Evolutionary conservation across 2,113 vertebrate genomes (phyloP).

Genomic region (Natator depressus): DNA sequence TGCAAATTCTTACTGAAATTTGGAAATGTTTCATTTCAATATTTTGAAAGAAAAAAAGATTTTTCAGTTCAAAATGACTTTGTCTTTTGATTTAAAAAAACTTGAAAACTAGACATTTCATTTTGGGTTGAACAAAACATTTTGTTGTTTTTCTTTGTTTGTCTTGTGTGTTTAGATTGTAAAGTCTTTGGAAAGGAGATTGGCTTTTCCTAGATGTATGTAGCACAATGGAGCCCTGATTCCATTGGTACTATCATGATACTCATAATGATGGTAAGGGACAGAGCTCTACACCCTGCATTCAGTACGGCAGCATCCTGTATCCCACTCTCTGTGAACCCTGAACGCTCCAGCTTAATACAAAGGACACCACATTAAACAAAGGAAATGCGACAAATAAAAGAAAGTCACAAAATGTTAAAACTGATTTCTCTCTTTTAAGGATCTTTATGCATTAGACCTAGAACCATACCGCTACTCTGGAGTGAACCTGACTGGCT

Average conservation of each 20-base stretch:
- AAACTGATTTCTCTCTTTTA: conserved; percentile 65
- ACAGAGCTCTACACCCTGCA: not conserved
- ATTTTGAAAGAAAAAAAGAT: not conserved
- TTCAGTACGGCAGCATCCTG: rapidly evolving
- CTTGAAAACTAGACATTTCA: not conserved
- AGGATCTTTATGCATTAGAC: conserved; percentile 98
- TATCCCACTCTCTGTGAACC: not conserved
- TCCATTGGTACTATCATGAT: not conserved
- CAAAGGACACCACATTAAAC: rapidly evolving
- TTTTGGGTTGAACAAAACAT: not conserved
- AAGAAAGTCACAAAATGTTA: not conserved
- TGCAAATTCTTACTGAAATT: not conserved
- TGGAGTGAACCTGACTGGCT: conserved; percentile 97
- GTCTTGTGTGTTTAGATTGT: not conserved
- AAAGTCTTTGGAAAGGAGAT: not conserved
- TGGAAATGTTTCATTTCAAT: not conserved
- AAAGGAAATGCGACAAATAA: not conserved
- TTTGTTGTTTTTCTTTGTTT: not conserved
- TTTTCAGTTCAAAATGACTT: not conserved
- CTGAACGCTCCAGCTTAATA: not conserved
- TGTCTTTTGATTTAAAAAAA: not conserved
- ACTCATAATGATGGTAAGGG: not conserved
- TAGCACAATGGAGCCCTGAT: not conserved
- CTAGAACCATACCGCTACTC: conserved; percentile 98
- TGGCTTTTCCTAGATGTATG: not conserved